Evolutionary conservation across 2,113 vertebrate genomes (phyloP), one percentile per base, ranked within the genome.

Genomic region (Petroica traversi): DNA sequence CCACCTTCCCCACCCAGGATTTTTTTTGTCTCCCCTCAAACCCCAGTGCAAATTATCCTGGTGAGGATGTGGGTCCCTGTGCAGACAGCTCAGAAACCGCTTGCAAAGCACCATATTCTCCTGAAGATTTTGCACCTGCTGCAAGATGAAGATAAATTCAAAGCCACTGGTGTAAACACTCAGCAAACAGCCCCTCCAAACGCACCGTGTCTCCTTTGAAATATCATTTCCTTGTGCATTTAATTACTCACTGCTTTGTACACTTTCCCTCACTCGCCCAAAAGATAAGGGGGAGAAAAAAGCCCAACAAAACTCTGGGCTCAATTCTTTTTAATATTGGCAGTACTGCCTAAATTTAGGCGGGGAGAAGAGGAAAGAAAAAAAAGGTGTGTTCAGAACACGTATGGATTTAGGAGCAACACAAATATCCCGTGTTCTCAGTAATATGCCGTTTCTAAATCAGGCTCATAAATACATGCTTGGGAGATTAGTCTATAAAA

Each of bases 401-500:
- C 1, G 1, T 57, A 77, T 49, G 72, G 78, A 92, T 95, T 96
- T 95, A 93, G 7, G 3, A 91, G 78, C 67, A 87, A 82, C 68
- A 91, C 85, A 93, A 92, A 92, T 79, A 95, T 66, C 92, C 91
- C 2, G 7, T 9, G 51, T 67, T 90, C 89, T 79, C 10, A 17
- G 66, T 95, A 94, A 94, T 89, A 78, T 26, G 88, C 91, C 80
- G 89, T 95, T 95, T 93, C 96, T 96, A 97, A 97, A 97, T 97
- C 96, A 97, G 92, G 89, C 85, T 92, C 87, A 78, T 95, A 95
- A 96, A 96, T 86, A 96, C 87, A 94, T 81, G 88, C 83, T 97
- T 89, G 82, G 93, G 79, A 97, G 95, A 97, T 95, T 93, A 97
- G 93, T 90, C 94, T 92, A 94, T 95, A 74, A 95, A 95, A 93